Percentiles rank a stretch among this genome's conserved stretches.
Evolutionary conservation across 2,888 invertebrate species (phyloP).

Genomic region (Pseudoips prasinana): DNA sequence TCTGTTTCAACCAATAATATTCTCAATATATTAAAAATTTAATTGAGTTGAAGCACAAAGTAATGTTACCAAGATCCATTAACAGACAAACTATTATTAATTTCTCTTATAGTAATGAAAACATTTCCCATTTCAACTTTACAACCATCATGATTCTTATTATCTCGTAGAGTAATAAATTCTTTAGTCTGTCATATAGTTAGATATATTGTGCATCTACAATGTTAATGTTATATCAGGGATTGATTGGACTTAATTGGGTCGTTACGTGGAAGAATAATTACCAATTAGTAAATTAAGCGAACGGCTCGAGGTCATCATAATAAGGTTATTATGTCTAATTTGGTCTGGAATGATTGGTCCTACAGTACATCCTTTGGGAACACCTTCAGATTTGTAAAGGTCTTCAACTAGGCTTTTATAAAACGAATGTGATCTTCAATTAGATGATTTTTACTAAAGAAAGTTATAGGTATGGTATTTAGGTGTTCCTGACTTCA

Average conservation of each 20-base stretch:
- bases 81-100: slow-evolving; percentile 39
- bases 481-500: no score
- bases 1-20: slow-evolving; percentile 4
- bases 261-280: slow-evolving; percentile 68
- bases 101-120: slow-evolving; percentile 47
- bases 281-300: slow-evolving; percentile 75
- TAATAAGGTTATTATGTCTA: slow-evolving; percentile 48
- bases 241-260: slow-evolving; percentile 76
- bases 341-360: slow-evolving; percentile 39
- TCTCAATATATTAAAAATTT: slow-evolving; percentile 2
- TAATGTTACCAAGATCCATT: slow-evolving; percentile 19
- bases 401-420: no score
- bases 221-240: slow-evolving; percentile 62
- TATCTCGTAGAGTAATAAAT: slow-evolving; percentile 50
- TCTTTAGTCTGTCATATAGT: slow-evolving; percentile 54
- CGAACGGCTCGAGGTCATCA: slow-evolving; percentile 51
- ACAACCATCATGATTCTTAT: slow-evolving; percentile 45
- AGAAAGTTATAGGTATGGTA: no score
- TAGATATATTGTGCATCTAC: slow-evolving; percentile 55
- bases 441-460: no score
- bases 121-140: slow-evolving; percentile 48
- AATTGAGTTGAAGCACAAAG: not conserved
- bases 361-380: slow-evolving; percentile 37
- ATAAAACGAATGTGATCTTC: no score
- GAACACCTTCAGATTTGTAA: slow-evolving; percentile 32